A percentile compares a stretch with the other conserved stretches of the same genome.
These are phyloP conservation scores for Buceros bicornis DNA, from an alignment of 2,797 vertebrate genomes.

Conservation along the genomic window DNA sequence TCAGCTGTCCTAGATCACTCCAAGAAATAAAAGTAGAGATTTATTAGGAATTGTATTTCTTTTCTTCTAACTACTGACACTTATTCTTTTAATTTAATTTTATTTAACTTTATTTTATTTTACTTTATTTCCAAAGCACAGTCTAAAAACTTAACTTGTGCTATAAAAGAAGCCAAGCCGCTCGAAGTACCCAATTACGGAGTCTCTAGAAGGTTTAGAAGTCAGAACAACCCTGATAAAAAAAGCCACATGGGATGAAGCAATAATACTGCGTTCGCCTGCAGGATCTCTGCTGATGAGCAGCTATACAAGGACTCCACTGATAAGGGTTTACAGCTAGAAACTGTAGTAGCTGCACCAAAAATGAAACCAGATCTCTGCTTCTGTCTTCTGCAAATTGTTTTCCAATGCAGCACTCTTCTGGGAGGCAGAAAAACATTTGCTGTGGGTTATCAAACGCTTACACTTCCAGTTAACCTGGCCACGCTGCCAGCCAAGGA, in stretches of 20 bases:
- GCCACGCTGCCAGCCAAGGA: neutral
- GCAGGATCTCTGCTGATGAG: slow-evolving; percentile 56
- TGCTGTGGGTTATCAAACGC: neutral
- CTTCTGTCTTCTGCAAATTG: slow-evolving; percentile 38
- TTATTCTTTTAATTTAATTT: neutral
- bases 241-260: slow-evolving; percentile 47
- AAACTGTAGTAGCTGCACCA: slow-evolving; percentile 39
- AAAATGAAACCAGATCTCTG: slow-evolving; percentile 57
- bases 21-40: neutral
- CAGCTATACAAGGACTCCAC: neutral
- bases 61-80: neutral
- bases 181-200: slow-evolving; percentile 9
- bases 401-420: neutral
- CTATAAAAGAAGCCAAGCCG: neutral
- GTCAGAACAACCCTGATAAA: slow-evolving; percentile 8
- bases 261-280: neutral
- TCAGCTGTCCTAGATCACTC: slow-evolving; percentile 27
- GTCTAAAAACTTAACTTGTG: neutral
- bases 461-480: neutral
- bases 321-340: slow-evolving; percentile 36
- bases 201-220: slow-evolving; percentile 32
- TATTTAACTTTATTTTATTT: neutral
- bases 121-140: neutral
- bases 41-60: neutral
- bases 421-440: slow-evolving; percentile 19